Evolutionary conservation across 1,140 invertebrate species (phyloP).

Genomic region (Bombus impatiens): DNA sequence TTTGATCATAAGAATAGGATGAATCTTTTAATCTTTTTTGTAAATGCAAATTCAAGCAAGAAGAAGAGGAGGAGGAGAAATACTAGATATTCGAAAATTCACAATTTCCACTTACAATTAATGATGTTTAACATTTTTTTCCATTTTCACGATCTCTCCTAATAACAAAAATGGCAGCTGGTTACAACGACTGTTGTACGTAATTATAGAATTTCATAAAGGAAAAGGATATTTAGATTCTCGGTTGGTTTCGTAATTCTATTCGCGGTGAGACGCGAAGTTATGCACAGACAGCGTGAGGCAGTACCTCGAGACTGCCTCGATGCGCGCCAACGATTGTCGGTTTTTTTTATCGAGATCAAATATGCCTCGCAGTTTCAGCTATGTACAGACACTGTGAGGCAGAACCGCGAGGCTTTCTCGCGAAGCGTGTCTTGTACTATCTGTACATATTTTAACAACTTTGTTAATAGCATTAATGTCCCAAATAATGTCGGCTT

Average conservation of each 20-base stretch:
- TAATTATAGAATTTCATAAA: not conserved
- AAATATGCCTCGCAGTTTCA: too few relatives aligned
- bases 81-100: not conserved
- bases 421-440: too few relatives aligned
- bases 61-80: not conserved
- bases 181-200: not conserved
- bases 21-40: too few relatives aligned
- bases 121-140: not conserved
- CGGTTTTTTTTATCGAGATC: too few relatives aligned
- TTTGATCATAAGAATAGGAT: too few relatives aligned
- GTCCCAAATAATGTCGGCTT: too few relatives aligned
- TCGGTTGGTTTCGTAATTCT: not conserved
- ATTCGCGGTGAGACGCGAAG: not conserved
- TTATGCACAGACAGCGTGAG: too few relatives aligned
- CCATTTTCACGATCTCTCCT: not conserved
- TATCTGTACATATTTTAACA: too few relatives aligned
- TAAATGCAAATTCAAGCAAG: not conserved
- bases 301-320: too few relatives aligned
- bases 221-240: conserved; percentile 9
- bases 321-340: too few relatives aligned
- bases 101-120: not conserved
- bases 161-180: not conserved
- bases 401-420: too few relatives aligned
- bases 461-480: not conserved
- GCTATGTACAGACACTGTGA: too few relatives aligned